phyloP scores from a whole-genome alignment of 2,797 vertebrate genomes.

The Coreius guichenoti region DNA sequence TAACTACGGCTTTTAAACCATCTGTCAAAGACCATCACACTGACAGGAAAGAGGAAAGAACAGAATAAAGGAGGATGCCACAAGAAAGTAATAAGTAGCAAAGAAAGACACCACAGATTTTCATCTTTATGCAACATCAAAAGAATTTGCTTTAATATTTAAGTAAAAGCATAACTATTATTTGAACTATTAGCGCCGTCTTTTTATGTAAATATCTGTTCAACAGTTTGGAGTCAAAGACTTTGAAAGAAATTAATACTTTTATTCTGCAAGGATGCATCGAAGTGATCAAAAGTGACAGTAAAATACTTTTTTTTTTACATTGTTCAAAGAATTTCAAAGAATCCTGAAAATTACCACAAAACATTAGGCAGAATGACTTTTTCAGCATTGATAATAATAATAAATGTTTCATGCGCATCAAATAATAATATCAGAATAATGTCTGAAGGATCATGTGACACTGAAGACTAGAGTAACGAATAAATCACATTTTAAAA shows the following conservation, averaged over 20 bases:
- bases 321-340: too few species aligned
- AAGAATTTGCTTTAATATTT: background rate
- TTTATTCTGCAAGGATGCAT: background rate
- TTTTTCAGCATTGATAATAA: background rate
- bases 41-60: slow-evolving; percentile 49
- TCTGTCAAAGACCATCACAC: slow-evolving; percentile 60
- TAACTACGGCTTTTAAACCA: slow-evolving; percentile 52
- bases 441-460: background rate
- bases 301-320: background rate
- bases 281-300: background rate
- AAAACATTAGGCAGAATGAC: background rate
- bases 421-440: background rate
- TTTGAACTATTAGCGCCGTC: background rate
- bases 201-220: background rate
- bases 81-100: slow-evolving; percentile 8
- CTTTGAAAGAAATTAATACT: background rate
- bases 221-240: background rate
- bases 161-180: background rate
- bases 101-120: slow-evolving; percentile 40
- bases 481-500: background rate
- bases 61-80: slow-evolving; percentile 47
- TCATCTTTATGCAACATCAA: background rate
- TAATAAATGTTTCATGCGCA: background rate
- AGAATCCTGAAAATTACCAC: too few species aligned
- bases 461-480: background rate